Conservation (phyloP, 2,113 vertebrate genomes). For the Oceanites oceanicus region DNA sequence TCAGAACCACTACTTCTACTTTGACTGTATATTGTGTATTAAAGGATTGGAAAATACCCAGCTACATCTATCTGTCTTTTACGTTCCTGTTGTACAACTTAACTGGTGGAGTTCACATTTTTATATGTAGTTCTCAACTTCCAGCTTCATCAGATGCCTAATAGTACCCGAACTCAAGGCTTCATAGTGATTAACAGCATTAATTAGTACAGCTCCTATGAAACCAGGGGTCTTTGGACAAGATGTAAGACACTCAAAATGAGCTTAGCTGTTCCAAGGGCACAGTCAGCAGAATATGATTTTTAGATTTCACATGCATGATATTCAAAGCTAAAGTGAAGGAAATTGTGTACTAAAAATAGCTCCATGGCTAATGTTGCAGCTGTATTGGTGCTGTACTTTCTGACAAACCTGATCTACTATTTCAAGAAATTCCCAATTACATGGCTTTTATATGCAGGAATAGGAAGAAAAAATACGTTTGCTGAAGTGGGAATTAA, state of each 20-base stretch:
- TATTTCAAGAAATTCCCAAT: not conserved
- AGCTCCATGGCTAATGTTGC: not conserved
- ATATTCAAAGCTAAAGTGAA: conserved; percentile 1
- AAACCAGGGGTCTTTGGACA: not conserved
- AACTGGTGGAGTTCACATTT: not conserved
- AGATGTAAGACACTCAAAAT: not conserved
- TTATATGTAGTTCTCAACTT: not conserved
- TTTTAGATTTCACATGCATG: not conserved
- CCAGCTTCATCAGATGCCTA: not conserved
- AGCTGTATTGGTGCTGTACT: not conserved
- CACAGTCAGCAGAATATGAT: not conserved
- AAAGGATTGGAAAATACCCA: not conserved
- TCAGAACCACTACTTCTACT: not conserved
- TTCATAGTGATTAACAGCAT: not conserved
- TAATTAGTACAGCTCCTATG: not conserved
- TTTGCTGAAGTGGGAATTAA: conserved; percentile 7
- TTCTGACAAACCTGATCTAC: not conserved
- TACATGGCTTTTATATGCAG: not conserved
- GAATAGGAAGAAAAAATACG: conserved; percentile 19
- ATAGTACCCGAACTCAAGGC: not conserved
- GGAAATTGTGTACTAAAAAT: conserved; percentile 41
- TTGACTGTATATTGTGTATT: not conserved
- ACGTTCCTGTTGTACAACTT: not conserved
- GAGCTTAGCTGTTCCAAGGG: not conserved
- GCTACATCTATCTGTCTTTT: not conserved